Evolutionary conservation across 2,888 invertebrate genomes (phyloP).

Genomic region (Scaptomyza polygonia): DNA sequence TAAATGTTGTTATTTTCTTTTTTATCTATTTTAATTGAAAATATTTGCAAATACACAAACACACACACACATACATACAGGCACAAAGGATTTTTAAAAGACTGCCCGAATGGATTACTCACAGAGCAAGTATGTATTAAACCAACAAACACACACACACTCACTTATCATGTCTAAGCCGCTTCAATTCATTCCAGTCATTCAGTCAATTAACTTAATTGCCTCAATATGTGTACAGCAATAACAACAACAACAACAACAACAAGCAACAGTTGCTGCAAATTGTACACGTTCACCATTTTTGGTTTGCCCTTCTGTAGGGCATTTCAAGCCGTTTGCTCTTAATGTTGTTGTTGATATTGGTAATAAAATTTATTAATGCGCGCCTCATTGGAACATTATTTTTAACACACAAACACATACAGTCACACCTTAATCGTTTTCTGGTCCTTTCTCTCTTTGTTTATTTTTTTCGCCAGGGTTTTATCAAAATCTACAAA

Average conservation of each 20-base stretch:
- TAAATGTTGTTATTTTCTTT: no score
- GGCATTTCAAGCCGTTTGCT: constrained; percentile 34
- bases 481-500: constrained; percentile 99
- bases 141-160: background rate
- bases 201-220: constrained; percentile 72
- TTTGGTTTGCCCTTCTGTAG: constrained; percentile 11
- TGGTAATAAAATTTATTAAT: constrained; percentile 76
- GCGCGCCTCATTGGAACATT: constrained; percentile 43
- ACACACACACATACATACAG: constrained; percentile 84
- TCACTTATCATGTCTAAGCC: constrained; percentile 21
- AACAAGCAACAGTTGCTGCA: constrained; percentile 27
- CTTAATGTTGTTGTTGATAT: constrained; percentile 28
- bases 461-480: constrained; percentile 88
- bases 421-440: constrained; percentile 40
- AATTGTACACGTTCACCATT: constrained; percentile 15
- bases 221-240: constrained; percentile 63
- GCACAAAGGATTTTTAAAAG: constrained; percentile 98
- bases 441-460: constrained; percentile 28
- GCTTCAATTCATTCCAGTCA: constrained; percentile 71
- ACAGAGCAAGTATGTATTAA: constrained; percentile 92
- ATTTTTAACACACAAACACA: constrained; percentile 19
- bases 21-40: constrained; percentile 9
- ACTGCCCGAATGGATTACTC: constrained; percentile 97
- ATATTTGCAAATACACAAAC: constrained; percentile 18
- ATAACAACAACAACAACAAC: constrained; percentile 23